These are phyloP conservation scores for Eristalis arbustorum DNA, from an alignment of 2,888 invertebrate genomes.

Conservation along the genomic window DNA sequence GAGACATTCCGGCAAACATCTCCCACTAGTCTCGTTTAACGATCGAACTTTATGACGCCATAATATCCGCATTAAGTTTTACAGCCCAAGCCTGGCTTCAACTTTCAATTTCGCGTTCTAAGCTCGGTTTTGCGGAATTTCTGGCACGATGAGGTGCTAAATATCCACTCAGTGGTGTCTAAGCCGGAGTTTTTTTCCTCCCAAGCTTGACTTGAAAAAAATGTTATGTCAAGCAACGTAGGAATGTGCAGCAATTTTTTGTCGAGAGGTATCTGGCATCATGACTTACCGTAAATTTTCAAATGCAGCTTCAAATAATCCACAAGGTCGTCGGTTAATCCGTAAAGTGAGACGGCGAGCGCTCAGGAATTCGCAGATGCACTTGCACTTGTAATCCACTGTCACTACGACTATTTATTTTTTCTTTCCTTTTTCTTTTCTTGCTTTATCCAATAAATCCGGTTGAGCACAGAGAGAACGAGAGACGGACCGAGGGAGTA, in stretches of 20 bases:
- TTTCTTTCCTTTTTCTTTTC: constrained; percentile 41
- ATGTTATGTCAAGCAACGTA: neutral
- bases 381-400: constrained; percentile 67
- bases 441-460: constrained; percentile 66
- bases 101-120: neutral
- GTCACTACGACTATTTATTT: constrained; percentile 32
- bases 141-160: neutral
- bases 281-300: constrained; percentile 49
- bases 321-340: constrained; percentile 67
- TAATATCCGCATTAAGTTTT: neutral
- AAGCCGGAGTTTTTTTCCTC: neutral
- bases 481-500: neutral
- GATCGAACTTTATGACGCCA: neutral
- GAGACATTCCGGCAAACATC: neutral
- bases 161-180: neutral
- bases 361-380: constrained; percentile 7
- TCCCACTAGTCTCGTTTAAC: too few species aligned
- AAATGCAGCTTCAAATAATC: constrained; percentile 57
- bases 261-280: neutral
- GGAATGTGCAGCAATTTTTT: neutral
- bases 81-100: neutral
- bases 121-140: neutral
- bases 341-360: constrained; percentile 34
- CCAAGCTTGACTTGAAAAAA: neutral
- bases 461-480: constrained; percentile 8